A percentile compares a stretch with the other conserved stretches of the same genome.
Evolutionary conservation across 2,888 invertebrate species (phyloP).

Genomic region (Hyalella azteca): DNA sequence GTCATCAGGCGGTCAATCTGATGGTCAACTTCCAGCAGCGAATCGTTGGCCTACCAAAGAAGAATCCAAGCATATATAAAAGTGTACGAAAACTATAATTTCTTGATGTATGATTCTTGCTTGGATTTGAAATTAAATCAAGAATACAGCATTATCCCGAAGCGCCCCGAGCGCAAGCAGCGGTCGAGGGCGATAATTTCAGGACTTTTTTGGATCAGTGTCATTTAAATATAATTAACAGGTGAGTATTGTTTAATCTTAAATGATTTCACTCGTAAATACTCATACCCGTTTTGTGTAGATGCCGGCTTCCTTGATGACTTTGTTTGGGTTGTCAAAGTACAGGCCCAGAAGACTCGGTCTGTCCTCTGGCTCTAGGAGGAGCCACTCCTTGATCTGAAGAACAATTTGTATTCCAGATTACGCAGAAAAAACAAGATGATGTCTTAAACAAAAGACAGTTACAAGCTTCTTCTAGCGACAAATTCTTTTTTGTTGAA

Average conservation of each 20-base stretch:
- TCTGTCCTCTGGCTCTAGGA: slow-evolving; percentile 34
- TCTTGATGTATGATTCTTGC: too few relatives aligned
- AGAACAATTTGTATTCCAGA: not conserved
- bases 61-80: not conserved
- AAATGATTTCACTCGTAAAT: too few relatives aligned
- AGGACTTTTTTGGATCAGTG: too few relatives aligned
- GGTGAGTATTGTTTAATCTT: too few relatives aligned
- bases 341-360: slow-evolving; percentile 52
- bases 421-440: not conserved
- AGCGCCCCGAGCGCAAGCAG: too few relatives aligned
- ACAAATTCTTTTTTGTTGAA: too few relatives aligned
- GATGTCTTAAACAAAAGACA: too few relatives aligned
- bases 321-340: slow-evolving; percentile 46
- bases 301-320: slow-evolving; percentile 42
- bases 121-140: not conserved
- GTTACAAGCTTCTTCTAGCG: too few relatives aligned
- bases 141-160: not conserved
- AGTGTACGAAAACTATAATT: not conserved
- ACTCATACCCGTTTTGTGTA: not conserved
- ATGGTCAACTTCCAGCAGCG: slow-evolving; percentile 41
- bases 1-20: slow-evolving; percentile 46
- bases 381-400: slow-evolving; percentile 50
- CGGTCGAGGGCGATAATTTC: too few relatives aligned
- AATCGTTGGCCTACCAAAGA: not conserved
- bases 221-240: too few relatives aligned